Evolutionary conservation across 2,797 vertebrate genomes (phyloP).

Genomic region (Falco rusticolus): DNA sequence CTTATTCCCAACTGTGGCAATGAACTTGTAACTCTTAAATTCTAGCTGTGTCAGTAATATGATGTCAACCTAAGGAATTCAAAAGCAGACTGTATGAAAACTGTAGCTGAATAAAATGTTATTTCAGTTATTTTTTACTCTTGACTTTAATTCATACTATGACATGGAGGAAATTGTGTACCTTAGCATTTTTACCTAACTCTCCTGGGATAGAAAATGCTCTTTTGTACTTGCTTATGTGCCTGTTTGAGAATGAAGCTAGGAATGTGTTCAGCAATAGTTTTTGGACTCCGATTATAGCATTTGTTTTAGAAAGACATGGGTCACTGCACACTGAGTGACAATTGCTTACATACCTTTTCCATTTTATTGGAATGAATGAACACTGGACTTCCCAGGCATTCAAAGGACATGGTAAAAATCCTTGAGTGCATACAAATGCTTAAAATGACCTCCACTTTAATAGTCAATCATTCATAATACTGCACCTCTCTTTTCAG

Average conservation of each 20-base stretch:
- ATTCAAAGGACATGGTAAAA: background rate
- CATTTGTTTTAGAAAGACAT: background rate
- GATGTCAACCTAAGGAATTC: background rate
- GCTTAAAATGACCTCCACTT: background rate
- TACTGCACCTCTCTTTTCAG: background rate
- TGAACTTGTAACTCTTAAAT: background rate
- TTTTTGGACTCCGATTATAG: background rate
- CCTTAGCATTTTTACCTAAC: background rate
- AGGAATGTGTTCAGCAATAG: background rate
- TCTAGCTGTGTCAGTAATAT: background rate
- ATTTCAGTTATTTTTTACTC: background rate
- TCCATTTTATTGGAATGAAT: background rate
- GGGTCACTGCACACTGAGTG: background rate
- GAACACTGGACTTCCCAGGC: background rate
- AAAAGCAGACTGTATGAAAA: background rate
- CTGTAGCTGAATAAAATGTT: background rate
- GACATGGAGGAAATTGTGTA: background rate
- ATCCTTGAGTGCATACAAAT: background rate
- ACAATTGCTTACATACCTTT: background rate
- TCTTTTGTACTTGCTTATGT: background rate
- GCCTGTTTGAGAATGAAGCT: background rate
- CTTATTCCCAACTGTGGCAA: background rate
- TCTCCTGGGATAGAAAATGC: background rate
- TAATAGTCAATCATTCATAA: background rate
- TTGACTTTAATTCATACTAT: background rate